phyloP scores from a whole-genome alignment of 2,797 vertebrate species.

The Bryconaethiops microstoma region DNA sequence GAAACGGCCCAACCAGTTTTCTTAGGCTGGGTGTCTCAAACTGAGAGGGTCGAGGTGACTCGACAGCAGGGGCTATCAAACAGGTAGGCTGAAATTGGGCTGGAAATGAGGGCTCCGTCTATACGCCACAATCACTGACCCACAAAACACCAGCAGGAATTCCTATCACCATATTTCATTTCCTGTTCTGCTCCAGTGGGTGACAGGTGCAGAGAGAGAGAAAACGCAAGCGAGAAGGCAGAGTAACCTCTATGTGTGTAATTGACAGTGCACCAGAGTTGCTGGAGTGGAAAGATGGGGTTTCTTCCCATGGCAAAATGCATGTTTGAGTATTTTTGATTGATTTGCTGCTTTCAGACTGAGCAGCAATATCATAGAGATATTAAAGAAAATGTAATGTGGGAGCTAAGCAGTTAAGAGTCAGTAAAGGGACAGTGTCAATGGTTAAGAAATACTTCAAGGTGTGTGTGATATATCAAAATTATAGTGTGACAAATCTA shows the following conservation, averaged over 20 bases:
- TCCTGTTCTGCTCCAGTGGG: slow-evolving; percentile 65
- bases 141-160: slow-evolving; percentile 70
- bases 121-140: slow-evolving; percentile 67
- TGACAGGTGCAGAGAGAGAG: slow-evolving; percentile 67
- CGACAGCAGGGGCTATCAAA: slow-evolving; percentile 63
- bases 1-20: background rate
- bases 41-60: slow-evolving; percentile 43
- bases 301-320: slow-evolving; percentile 6
- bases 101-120: slow-evolving; percentile 66
- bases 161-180: slow-evolving; percentile 69
- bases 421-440: background rate
- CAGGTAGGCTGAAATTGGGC: slow-evolving; percentile 63
- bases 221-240: slow-evolving; percentile 28
- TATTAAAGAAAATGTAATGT: background rate
- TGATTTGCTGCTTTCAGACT: background rate
- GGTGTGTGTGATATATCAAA: too few relatives aligned
- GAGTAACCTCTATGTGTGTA: slow-evolving; percentile 8
- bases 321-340: slow-evolving; percentile 3
- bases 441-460: too few relatives aligned
- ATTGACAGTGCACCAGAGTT: slow-evolving; percentile 33
- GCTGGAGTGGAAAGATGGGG: slow-evolving; percentile 18
- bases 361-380: background rate
- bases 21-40: slow-evolving; percentile 52
- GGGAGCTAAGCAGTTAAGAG: background rate
- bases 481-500: too few relatives aligned